A percentile compares a stretch with the other conserved stretches of the same genome.
These are phyloP conservation scores for Nephotettix cincticeps DNA, from an alignment of 1,140 invertebrate genomes.

Conservation along the genomic window DNA sequence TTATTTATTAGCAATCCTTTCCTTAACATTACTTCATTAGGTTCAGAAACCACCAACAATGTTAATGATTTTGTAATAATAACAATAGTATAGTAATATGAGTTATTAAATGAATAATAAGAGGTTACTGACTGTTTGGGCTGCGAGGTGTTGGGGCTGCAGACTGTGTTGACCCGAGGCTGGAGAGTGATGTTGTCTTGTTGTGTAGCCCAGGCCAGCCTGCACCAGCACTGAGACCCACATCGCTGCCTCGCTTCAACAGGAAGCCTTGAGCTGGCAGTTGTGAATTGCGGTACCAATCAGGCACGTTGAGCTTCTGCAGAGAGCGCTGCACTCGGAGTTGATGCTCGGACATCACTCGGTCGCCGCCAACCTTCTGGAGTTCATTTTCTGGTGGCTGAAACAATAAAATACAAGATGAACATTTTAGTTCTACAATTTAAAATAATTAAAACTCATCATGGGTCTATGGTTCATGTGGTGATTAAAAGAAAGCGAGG, in stretches of 20 bases:
- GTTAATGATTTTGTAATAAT: no score
- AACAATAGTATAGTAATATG: no score
- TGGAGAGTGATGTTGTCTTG: slow-evolving; percentile 76
- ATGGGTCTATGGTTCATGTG: no score
- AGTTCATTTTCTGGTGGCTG: slow-evolving; percentile 92
- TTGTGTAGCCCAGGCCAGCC: slow-evolving; percentile 69
- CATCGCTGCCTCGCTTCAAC: slow-evolving; percentile 65
- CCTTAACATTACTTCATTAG: no score
- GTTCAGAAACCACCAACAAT: no score
- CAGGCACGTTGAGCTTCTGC: slow-evolving; percentile 89
- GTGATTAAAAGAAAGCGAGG: no score
- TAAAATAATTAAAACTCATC: no score
- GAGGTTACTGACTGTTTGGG: slow-evolving; percentile 36
- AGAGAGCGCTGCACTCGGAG: slow-evolving; percentile 87
- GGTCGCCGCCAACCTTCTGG: slow-evolving; percentile 71
- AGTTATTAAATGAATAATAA: no score
- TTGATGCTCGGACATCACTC: slow-evolving; percentile 86
- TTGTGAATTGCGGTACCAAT: slow-evolving; percentile 89
- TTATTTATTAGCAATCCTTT: no score
- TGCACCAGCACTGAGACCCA: slow-evolving; percentile 51
- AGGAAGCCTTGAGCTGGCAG: slow-evolving; percentile 56
- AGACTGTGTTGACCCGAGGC: slow-evolving; percentile 51
- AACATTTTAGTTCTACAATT: no score
- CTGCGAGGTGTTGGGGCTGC: slow-evolving; percentile 47
- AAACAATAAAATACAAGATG: slow-evolving; percentile 48